Evolutionary conservation across 2,888 invertebrate species (phyloP).

Genomic region (Melangyna quadrimaculata): DNA sequence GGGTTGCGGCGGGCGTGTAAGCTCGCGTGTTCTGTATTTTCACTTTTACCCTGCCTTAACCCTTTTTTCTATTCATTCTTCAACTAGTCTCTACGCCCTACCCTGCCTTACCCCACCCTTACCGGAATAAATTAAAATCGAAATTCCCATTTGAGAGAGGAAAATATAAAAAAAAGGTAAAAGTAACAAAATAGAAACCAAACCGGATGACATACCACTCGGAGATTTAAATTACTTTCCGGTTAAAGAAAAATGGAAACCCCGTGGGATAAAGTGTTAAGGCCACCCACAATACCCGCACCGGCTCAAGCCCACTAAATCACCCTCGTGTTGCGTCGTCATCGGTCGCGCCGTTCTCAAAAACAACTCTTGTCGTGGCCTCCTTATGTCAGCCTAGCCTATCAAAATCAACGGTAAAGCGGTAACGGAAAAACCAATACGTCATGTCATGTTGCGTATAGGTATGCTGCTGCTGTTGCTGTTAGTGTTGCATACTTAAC

Average conservation of each 20-base stretch:
- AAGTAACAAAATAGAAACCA: constrained; percentile 44
- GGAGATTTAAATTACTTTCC: constrained; percentile 69
- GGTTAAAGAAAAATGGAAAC: constrained; percentile 60
- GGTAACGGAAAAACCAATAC: constrained; percentile 53
- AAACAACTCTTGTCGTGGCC: neutral
- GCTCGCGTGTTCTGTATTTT: constrained; percentile 48
- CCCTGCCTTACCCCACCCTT: constrained; percentile 1
- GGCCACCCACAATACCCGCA: constrained; percentile 32
- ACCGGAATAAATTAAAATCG: constrained; percentile 57
- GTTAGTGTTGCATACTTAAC: constrained; percentile 28
- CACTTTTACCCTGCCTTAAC: constrained; percentile 30
- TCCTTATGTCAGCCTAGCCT: constrained; percentile 24
- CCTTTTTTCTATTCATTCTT: neutral
- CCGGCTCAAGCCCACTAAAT: neutral
- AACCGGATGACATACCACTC: constrained; percentile 66
- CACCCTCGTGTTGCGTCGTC: neutral
- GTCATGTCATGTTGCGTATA: constrained; percentile 47
- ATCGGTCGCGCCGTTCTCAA: constrained; percentile 18
- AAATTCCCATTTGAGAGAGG: constrained; percentile 43
- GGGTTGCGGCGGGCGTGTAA: constrained; percentile 28
- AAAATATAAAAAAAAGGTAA: constrained; percentile 5
- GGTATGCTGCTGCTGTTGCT: constrained; percentile 1
- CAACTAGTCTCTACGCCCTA: neutral
- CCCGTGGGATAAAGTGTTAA: constrained; percentile 56
- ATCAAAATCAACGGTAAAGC: constrained; percentile 38